These are phyloP conservation scores for Listronotus oregonensis DNA, from an alignment of 1,140 invertebrate species.

Conservation along the genomic window DNA sequence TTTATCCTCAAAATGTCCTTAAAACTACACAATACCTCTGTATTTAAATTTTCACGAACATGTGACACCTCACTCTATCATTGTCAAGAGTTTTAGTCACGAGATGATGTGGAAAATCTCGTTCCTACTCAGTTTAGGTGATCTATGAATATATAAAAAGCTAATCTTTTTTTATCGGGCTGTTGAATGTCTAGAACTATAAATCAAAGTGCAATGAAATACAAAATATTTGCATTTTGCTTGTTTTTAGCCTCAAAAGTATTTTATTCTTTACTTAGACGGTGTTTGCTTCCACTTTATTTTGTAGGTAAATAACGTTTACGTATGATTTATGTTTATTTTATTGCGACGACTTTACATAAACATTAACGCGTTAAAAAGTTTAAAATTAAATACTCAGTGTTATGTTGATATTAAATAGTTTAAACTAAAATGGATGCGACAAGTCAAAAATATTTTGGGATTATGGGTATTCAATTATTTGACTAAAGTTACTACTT, in stretches of 20 bases:
- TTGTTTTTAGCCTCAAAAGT: neutral
- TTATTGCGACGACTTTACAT: too few relatives aligned
- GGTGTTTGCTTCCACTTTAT: too few relatives aligned
- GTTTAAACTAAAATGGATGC: too few relatives aligned
- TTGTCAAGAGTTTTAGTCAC: conserved; percentile 32
- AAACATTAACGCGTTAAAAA: too few relatives aligned
- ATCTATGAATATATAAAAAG: conserved; percentile 48
- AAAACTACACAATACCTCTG: conserved; percentile 24
- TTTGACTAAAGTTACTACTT: too few relatives aligned
- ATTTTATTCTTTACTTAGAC: too few relatives aligned
- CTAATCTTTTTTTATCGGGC: conserved; percentile 44
- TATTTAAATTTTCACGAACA: conserved; percentile 32
- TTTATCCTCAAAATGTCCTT: conserved; percentile 27
- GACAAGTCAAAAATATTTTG: too few relatives aligned
- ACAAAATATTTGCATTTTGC: conserved; percentile 18
- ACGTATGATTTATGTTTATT: too few relatives aligned
- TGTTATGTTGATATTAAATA: too few relatives aligned
- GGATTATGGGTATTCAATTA: too few relatives aligned
- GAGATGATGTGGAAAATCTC: conserved; percentile 31
- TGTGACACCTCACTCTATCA: conserved; percentile 34
- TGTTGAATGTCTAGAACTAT: conserved; percentile 44
- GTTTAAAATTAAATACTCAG: too few relatives aligned
- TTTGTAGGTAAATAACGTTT: too few relatives aligned
- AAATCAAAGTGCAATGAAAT: conserved; percentile 35
- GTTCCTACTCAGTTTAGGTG: neutral